Base-by-base conservation (phyloP, 2,113 vertebrate genomes). In the Ginglymostoma cirratum region DNA sequence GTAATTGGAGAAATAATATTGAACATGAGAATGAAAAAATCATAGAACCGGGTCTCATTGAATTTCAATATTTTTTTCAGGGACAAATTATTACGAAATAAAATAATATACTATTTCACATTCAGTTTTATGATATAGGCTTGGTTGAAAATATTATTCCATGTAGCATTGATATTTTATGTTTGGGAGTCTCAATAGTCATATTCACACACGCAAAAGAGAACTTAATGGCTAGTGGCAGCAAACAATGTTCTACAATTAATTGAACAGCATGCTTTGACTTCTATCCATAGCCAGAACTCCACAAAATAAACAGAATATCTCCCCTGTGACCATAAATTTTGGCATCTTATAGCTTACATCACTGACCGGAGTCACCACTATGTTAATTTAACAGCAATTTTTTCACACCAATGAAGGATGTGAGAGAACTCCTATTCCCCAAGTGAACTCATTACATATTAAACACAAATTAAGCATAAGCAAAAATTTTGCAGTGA, bases 261-360 rank as follows among this genome's bases (percentile, higher is more conserved):
- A 93, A 92, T 92, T 92, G 87, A 65, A 92, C 30, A 5, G 12
- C 52, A 93, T 93, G 89, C 89, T 66, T 93, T n/a, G 23, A 66
- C 27, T 93, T 93, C 17, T 21, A 66, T 38, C 61, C n/a, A 15
- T n/a, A 66, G 66, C n/a, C 55, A 19, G 65, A 93, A 67, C 89
- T 93, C 89, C 61, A 93, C 55, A 92, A 23, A 66, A 92, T 66
- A 93, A 93, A 93, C 89, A 93, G n/a, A 93, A 93, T 66, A 93
- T 66, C 30, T 66, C 89, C 89, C 55, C 34, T 19, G 23, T 66
- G 89, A 65, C 61, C 19, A 66, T 66, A 93, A 93, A 38, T 67
- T 38, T 65, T 65, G 17, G 61, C 61, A 93, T 66, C 27, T 61
- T 93, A 38, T 65, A 23, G 55, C 61, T 93, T 34, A 67, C 61